Evolutionary conservation across 1,140 invertebrate genomes (phyloP).

Genomic region (Heterodera carotae): DNA sequence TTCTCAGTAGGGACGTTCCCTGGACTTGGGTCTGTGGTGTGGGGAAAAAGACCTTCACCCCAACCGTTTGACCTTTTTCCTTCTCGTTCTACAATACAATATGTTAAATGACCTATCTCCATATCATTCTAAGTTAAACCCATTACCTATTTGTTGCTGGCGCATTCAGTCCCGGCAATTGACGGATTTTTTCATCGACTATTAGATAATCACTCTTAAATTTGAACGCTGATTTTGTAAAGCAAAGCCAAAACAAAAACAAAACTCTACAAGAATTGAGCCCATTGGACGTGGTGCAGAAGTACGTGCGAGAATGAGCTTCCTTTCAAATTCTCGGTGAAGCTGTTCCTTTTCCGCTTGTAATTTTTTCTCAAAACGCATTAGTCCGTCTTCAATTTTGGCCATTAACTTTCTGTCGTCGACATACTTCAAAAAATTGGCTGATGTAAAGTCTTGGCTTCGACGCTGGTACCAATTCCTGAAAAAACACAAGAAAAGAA

Average conservation of each 20-base stretch:
- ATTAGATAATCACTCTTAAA: conserved; percentile 8
- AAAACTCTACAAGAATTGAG: not conserved
- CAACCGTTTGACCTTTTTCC: too few relatives aligned
- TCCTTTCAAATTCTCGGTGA: conserved; percentile 14
- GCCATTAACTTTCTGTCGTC: not conserved
- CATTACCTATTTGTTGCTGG: not conserved
- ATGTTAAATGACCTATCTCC: too few relatives aligned
- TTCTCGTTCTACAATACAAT: too few relatives aligned
- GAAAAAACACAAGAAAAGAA: not conserved
- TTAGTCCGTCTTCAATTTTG: not conserved
- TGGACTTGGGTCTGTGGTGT: too few relatives aligned
- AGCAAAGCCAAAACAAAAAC: not conserved
- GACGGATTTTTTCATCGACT: not conserved
- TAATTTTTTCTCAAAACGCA: not conserved
- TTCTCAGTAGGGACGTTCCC: not conserved
- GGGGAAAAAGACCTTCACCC: too few relatives aligned
- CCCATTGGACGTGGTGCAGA: not conserved
- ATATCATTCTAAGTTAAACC: not conserved
- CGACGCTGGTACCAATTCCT: conserved; percentile 23
- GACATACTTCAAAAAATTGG: conserved; percentile 20
- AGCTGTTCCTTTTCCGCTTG: conserved; percentile 3
- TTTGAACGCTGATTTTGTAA: too few relatives aligned
- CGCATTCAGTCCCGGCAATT: not conserved
- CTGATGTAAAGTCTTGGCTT: conserved; percentile 24
- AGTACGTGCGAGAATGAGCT: not conserved